Conservation (phyloP, 1,140 invertebrate species). For the Triops cancriformis region DNA sequence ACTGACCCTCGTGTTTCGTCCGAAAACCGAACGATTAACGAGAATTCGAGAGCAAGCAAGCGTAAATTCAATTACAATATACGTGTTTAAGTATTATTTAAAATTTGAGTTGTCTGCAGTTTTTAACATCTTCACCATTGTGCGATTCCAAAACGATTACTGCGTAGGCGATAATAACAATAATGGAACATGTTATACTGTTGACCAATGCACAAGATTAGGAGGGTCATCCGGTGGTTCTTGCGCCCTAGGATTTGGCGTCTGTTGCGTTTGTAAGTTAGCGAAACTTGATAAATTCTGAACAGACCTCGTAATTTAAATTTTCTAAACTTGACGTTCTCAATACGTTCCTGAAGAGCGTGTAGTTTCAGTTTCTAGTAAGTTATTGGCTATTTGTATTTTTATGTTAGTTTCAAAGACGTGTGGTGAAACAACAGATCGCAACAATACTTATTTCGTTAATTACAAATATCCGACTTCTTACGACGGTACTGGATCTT, state of each 20-base stretch:
- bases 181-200: conserved; percentile 1
- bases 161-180: background rate
- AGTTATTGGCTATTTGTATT: no score
- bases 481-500: background rate
- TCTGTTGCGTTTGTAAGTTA: background rate
- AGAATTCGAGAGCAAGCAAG: background rate
- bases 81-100: no score
- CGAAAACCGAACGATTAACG: background rate
- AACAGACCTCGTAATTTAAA: no score
- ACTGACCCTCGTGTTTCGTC: background rate
- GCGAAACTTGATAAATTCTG: background rate
- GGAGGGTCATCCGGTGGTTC: background rate
- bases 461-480: background rate
- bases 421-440: background rate
- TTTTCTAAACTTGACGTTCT: no score
- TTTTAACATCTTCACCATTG: background rate
- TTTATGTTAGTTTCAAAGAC: background rate
- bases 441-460: background rate
- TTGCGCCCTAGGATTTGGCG: background rate
- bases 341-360: no score
- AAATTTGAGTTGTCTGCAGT: background rate
- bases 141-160: background rate
- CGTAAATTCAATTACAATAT: background rate
- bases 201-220: background rate
- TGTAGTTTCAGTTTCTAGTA: no score